A percentile compares a stretch with the other conserved stretches of the same genome.
Evolutionary conservation across 2,113 vertebrate genomes (phyloP).

Genomic region (Equus przewalskii): DNA sequence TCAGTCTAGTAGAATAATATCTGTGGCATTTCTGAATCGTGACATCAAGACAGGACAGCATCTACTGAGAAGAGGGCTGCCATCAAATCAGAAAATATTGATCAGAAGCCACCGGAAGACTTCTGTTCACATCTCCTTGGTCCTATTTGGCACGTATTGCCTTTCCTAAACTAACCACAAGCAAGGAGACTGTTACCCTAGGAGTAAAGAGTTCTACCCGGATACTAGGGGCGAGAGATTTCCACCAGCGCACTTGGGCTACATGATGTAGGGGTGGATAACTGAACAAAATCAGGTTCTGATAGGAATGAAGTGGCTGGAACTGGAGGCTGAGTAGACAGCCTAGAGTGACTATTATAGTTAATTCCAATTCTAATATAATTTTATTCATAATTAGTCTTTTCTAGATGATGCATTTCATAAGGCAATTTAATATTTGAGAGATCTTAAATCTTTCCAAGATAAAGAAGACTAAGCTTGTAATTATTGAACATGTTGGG

Average conservation of each 20-base stretch:
- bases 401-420: not conserved
- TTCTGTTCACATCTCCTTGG: not conserved
- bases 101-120: not conserved
- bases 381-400: not conserved
- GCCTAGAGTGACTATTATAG: not conserved
- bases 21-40: not conserved
- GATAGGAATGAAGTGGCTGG: not conserved
- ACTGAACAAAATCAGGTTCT: not conserved
- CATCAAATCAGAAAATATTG: not conserved
- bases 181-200: not conserved
- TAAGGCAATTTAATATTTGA: not conserved
- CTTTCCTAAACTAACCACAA: not conserved
- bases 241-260: too few species aligned
- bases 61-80: not conserved
- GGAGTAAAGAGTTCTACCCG: not conserved
- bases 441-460: not conserved
- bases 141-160: not conserved
- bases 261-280: rapidly evolving
- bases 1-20: not conserved
- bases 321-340: not conserved
- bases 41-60: not conserved
- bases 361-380: not conserved
- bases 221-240: not conserved
- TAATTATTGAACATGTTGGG: not conserved
- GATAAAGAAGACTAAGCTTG: not conserved